Base-by-base conservation (phyloP, 2,113 vertebrate genomes). In the Agelaius phoeniceus region DNA sequence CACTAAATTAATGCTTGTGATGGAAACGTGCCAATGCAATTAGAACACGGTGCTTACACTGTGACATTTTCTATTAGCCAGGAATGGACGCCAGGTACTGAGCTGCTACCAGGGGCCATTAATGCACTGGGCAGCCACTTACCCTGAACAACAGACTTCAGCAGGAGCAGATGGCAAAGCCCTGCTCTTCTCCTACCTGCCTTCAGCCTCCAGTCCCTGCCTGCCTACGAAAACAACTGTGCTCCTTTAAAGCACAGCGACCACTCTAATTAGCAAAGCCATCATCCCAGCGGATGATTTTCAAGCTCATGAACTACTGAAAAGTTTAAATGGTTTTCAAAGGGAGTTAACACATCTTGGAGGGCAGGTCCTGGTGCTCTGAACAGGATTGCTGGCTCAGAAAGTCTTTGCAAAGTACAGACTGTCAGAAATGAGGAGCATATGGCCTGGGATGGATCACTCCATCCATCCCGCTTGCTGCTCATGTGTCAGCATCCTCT, bases 1-100 rank as follows among this genome's bases (percentile, higher is more conserved):
- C 33, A 48, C 77, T 88, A 74, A 94, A 97, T 95, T 93, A 96
- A 96, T 80, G 91, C 89, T 77, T 94, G 90, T 62, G 78, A 74
- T 94, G 94, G 95, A 96, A 83, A 91, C 4, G 0, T 17, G 93
- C 94, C 95, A 96, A 80, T 12, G 59, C 87, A 95, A 91, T 91
- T 80, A 91, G 90, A 85, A 80, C 71, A 74, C 0, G 30, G 78
- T 63, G 90, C 93, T 94, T 95, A 89, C 63, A 59, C 67, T 33
- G 48, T 59, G 90, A 91, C 87, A 95, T 84, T 66, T 94, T 95
- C 89, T 94, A 83, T 89, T 83, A 92, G 90, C 84, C 85, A 92
- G 87, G 58, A 94, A 76, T 0, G 35, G 72, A 35, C 35, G 0
- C 54, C 24, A 93, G 90, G 80, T 89, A 72, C 14, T 67, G 83